Conservation (phyloP, 1,140 invertebrate genomes). For the Micrasema minimum region DNA sequence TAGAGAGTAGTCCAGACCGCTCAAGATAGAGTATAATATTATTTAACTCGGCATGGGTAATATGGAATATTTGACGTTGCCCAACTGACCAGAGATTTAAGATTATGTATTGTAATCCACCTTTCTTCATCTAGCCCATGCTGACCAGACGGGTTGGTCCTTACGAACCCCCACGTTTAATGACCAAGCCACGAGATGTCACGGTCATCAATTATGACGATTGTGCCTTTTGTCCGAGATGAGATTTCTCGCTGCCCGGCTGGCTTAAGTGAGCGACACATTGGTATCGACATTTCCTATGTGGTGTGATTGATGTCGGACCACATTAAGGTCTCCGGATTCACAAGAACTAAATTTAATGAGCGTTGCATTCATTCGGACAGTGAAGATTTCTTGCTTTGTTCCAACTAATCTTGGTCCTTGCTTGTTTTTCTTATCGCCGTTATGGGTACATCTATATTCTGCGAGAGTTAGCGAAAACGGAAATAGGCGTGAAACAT, state of each 20-base stretch:
- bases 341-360: constrained; percentile 1
- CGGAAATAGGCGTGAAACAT: too few relatives aligned
- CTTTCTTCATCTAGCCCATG: background rate
- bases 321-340: background rate
- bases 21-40: too few relatives aligned
- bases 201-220: constrained; percentile 45
- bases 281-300: background rate
- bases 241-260: constrained; percentile 12
- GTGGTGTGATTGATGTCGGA: constrained; percentile 12
- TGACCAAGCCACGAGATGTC: constrained; percentile 44
- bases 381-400: background rate
- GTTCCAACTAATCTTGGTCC: too few relatives aligned
- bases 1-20: too few relatives aligned
- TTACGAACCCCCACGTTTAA: constrained; percentile 18
- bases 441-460: too few relatives aligned
- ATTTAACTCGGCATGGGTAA: too few relatives aligned
- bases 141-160: background rate
- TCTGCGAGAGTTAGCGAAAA: too few relatives aligned
- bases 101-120: background rate
- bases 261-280: constrained; percentile 4
- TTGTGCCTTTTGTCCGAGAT: constrained; percentile 32
- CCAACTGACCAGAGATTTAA: background rate
- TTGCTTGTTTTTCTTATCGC: too few relatives aligned
- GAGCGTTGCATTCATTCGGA: constrained; percentile 6
- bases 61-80: too few relatives aligned